Evolutionary conservation across 2,113 vertebrate species (phyloP).

Genomic region (Nothoprocta perdicaria): DNA sequence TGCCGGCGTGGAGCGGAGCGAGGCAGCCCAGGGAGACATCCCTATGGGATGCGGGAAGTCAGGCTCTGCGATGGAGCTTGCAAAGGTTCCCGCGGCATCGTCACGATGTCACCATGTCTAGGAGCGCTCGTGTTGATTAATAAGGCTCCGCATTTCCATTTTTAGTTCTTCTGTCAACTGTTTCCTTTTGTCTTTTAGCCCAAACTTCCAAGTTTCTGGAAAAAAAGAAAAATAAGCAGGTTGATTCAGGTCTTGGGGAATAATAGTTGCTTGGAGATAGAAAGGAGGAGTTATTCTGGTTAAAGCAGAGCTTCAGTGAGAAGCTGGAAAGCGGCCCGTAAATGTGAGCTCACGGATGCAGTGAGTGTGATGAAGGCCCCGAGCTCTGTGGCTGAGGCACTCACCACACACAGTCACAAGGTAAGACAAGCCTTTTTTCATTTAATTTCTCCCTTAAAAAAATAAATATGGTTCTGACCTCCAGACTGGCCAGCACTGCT

Average conservation of each 20-base stretch:
- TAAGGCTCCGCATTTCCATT: neutral
- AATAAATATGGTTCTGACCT: neutral
- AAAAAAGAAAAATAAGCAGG: neutral
- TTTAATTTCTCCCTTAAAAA: neutral
- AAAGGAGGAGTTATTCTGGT: constrained; percentile 1
- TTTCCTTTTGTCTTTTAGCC: constrained; percentile 45
- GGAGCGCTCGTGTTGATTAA: constrained; percentile 3
- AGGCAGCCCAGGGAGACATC: neutral
- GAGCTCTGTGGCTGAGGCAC: neutral
- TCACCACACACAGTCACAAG: neutral
- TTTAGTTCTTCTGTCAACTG: constrained; percentile 13
- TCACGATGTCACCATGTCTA: neutral
- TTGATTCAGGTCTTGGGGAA: constrained; percentile 18
- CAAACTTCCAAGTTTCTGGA: neutral
- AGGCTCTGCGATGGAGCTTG: neutral
- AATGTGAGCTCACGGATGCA: neutral
- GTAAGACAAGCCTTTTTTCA: neutral
- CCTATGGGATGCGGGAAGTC: neutral
- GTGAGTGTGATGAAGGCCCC: neutral
- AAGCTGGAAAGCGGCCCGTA: neutral
- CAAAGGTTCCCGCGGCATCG: neutral
- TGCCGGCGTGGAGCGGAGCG: neutral
- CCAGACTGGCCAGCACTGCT: neutral
- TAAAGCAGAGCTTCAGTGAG: neutral
- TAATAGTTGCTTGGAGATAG: neutral